Evolutionary conservation across 2,888 invertebrate species (phyloP).

Genomic region (Diaprepes abbreviatus): DNA sequence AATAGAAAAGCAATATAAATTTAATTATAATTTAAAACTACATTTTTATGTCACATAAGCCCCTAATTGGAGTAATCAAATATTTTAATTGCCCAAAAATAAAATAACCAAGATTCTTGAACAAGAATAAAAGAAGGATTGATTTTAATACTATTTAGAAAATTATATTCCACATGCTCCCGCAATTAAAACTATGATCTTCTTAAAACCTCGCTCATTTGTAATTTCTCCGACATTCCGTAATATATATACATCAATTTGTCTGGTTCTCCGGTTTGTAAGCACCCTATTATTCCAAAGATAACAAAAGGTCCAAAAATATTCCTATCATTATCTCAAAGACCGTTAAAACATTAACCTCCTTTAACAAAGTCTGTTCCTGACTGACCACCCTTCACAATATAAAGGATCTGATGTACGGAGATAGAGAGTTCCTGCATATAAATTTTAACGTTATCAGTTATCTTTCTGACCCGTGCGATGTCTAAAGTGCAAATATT

Average conservation of each 20-base stretch:
- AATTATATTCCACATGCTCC: too few species aligned
- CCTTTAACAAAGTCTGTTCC: constrained; percentile 16
- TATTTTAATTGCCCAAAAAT: too few species aligned
- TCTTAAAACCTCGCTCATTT: too few species aligned
- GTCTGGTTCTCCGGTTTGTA: neutral
- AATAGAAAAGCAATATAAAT: too few species aligned
- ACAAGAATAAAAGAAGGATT: too few species aligned
- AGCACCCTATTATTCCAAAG: constrained; percentile 8
- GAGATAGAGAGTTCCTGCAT: neutral
- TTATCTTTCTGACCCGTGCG: too few species aligned
- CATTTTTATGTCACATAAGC: too few species aligned
- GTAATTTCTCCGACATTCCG: neutral
- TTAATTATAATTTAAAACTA: too few species aligned
- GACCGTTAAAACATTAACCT: constrained; percentile 26
- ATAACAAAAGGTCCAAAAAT: constrained; percentile 25
- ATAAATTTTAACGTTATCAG: neutral
- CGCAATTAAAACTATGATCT: neutral
- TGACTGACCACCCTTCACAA: constrained; percentile 24
- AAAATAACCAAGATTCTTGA: too few species aligned
- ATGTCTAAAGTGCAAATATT: too few species aligned
- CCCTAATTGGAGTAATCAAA: too few species aligned
- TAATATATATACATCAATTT: neutral
- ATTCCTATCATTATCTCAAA: constrained; percentile 23
- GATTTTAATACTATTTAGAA: too few species aligned
- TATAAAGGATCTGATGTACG: constrained; percentile 20